Base-by-base conservation (phyloP, 2,888 invertebrate species). In the Eutolmus rufibarbis region DNA sequence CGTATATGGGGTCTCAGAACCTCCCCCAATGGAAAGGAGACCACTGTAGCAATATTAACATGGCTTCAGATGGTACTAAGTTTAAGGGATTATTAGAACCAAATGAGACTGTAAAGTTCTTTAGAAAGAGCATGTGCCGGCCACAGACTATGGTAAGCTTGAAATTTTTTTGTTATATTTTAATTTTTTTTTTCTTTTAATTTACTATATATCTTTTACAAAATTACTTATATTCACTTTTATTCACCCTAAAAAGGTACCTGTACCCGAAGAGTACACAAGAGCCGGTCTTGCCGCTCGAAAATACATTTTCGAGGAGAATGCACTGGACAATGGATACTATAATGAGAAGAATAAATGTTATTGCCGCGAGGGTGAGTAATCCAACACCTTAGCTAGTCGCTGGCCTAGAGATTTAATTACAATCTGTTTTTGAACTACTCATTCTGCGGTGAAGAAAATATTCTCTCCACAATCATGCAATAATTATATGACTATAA, bases 51-150 rank as follows among this genome's bases (percentile, higher is more conserved):
- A 95, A 95, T 90, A 95, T 97, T 8, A 94, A 95, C 88, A 94
- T 95, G 34, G 95, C 97, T 0, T 97, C 97, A 0, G 98, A 98
- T 91, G 98, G 97, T 1, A 96, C 96, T 19, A 97, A 97, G 91
- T 98, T 97, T 92, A 94, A 94, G 28, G 95, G 97, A 16, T 95
- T 95, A 84, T 94, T 97, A 0, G 90, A 93, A 34, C 94, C 94
- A 16, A 95, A 96, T 88, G 96, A 97, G 16, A 94, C 94, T 0
- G 91, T 97, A 0, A 91, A 95, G 88, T 97, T 98, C 92, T 98
- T 95, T 92, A 94, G 97, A 88, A 97, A 97, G 91, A 97, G 97
- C 91, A 94, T 98, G 90, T 98, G 98, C 91, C 94, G 98, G 88
- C 95, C 96, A n/a, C 96, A 96, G 37, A 94, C 94, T 78, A 93